These are phyloP conservation scores for Tuta absoluta DNA, from an alignment of 2,888 invertebrate genomes.

Conservation along the genomic window DNA sequence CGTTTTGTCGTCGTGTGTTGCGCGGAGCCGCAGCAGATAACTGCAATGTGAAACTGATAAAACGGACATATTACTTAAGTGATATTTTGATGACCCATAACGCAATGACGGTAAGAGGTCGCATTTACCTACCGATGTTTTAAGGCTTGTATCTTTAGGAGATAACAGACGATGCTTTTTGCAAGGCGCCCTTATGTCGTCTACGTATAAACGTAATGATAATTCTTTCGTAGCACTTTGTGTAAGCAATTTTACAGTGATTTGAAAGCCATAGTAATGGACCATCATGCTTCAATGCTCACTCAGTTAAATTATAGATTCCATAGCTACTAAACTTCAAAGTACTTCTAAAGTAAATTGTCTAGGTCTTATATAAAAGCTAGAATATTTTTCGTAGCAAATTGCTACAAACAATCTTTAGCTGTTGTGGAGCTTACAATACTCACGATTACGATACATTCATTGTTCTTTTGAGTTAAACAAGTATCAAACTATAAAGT, in stretches of 20 bases:
- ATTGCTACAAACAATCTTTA: slow-evolving; percentile 6
- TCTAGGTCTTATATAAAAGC: background rate
- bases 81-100: slow-evolving; percentile 56
- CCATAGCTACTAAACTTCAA: background rate
- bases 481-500: background rate
- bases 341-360: background rate
- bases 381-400: background rate
- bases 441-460: background rate
- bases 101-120: background rate
- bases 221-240: background rate
- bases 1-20: slow-evolving; percentile 49
- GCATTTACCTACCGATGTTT: slow-evolving; percentile 7
- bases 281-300: background rate
- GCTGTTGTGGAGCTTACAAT: background rate
- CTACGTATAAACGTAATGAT: background rate
- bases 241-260: background rate
- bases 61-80: slow-evolving; percentile 54
- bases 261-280: background rate
- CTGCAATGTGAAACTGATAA: slow-evolving; percentile 55
- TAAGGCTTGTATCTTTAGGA: background rate
- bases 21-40: slow-evolving; percentile 50
- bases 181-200: background rate
- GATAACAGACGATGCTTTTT: background rate
- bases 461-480: background rate
- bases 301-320: background rate